Evolutionary conservation across 2,888 invertebrate species (phyloP).

Genomic region (Meteorus colon): DNA sequence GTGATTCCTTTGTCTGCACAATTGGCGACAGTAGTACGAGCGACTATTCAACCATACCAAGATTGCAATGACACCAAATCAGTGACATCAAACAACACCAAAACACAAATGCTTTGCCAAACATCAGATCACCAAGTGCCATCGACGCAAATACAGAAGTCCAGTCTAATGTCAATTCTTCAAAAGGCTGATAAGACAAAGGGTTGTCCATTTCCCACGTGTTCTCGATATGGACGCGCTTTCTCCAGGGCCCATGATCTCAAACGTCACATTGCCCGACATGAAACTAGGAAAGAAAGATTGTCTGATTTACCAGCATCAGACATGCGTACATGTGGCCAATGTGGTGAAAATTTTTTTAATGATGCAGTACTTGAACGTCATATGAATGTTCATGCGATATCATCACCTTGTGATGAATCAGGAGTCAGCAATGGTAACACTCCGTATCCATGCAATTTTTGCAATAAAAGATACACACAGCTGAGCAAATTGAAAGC

Average conservation of each 20-base stretch:
- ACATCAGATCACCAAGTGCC: background rate
- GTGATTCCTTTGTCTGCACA: constrained; percentile 69
- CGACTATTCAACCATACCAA: constrained; percentile 51
- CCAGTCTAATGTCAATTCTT: constrained; percentile 11
- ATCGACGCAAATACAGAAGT: background rate
- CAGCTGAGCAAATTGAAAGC: constrained; percentile 65
- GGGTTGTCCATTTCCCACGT: constrained; percentile 69
- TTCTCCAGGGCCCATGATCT: constrained; percentile 70
- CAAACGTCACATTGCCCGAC: constrained; percentile 69
- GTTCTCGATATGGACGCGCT: constrained; percentile 67
- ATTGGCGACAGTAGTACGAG: constrained; percentile 60
- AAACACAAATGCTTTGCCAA: background rate
- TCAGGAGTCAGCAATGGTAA: constrained; percentile 20
- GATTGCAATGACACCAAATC: constrained; percentile 54
- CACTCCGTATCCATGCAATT: constrained; percentile 59
- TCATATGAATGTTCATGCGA: constrained; percentile 55
- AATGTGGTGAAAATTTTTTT: constrained; percentile 60
- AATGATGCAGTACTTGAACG: constrained; percentile 57
- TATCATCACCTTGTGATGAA: constrained; percentile 47
- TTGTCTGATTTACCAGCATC: constrained; percentile 46
- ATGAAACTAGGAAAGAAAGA: constrained; percentile 66
- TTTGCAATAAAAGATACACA: constrained; percentile 68
- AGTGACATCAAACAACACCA: constrained; percentile 19
- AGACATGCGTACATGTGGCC: constrained; percentile 55
- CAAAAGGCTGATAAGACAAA: constrained; percentile 63